Base-by-base conservation (phyloP, 2,797 vertebrate genomes). In the Labroides dimidiatus region DNA sequence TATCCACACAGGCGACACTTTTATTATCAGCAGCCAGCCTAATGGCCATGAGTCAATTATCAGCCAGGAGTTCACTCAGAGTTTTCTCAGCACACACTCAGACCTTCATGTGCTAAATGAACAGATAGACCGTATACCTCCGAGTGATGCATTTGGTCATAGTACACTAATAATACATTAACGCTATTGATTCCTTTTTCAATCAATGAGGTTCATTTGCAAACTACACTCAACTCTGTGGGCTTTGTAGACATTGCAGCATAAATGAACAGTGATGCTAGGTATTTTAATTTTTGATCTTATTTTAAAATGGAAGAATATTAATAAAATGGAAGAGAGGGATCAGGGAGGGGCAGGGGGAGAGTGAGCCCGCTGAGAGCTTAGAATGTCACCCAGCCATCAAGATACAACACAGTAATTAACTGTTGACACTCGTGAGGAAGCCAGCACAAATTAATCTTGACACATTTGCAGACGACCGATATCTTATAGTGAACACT, bases 371-470 rank as follows among this genome's bases (percentile, higher is more conserved):
- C 44, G 72, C 94, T 94, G 94, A 93, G 96, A 97, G 95, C 95
- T n/a, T 94, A 94, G 95, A 96, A 96, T 98, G 97, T 97, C 97
- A 97, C 97, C 97, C 96, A 98, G 94, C 95, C 96, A 96, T 96
- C 96, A 95, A 95, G 96, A 98, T 96, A 97, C 96, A 96, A 99
- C 96, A 95, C 96, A 96, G 97, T 98, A 99, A 99, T 99, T 99
- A 99, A 97, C 97, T 99, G 98, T 99, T 99, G 98, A 99, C 98
- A 99, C 97, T 99, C 94, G 95, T 98, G 97, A 99, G 97, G 97
- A 96, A 98, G 96, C 95, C 95, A 94, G 96, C 97, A 96, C 97
- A 99, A 99, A 99, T 99, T 97, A 98, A 99, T 99, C 97, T 95
- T 99, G 98, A 99, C 97, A 99, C 97, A 99, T 99, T 98, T 98